A percentile compares a stretch with the other conserved stretches of the same genome.
phyloP scores from a whole-genome alignment of 2,888 invertebrate species.

The Auanema sp. region DNA sequence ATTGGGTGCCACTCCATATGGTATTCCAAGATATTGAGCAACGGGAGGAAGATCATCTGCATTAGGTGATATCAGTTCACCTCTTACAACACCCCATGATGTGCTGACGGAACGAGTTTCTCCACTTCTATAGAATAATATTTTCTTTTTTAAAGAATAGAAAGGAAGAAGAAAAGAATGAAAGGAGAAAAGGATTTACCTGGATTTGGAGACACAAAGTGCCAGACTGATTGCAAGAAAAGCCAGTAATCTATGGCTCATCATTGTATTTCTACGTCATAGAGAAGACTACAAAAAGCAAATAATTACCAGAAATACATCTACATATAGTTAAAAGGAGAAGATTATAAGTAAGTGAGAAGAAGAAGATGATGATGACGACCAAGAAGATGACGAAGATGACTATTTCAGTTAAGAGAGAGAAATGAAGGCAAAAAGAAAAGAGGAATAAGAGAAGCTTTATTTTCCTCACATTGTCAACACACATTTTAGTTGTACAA shows the following conservation, averaged over 20 bases:
- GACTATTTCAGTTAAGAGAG: neutral
- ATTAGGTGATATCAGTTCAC: conserved; percentile 43
- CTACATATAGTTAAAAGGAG: neutral
- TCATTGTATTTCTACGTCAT: too few relatives aligned
- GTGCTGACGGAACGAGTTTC: conserved; percentile 39
- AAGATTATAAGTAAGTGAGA: neutral
- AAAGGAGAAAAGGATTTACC: conserved; percentile 6
- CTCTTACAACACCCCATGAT: conserved; percentile 47
- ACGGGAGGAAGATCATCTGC: conserved; percentile 59
- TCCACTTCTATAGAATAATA: neutral
- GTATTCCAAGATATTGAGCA: conserved; percentile 61
- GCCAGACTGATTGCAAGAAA: neutral
- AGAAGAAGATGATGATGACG: neutral
- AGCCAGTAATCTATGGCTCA: too few relatives aligned
- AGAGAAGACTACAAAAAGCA: too few relatives aligned
- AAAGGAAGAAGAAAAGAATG: conserved; percentile 7
- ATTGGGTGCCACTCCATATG: conserved; percentile 60
- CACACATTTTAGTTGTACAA: too few relatives aligned
- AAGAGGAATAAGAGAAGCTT: neutral
- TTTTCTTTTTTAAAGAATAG: neutral
- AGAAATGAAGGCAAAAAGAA: conserved; percentile 2
- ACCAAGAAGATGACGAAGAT: neutral
- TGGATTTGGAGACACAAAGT: conserved; percentile 2
- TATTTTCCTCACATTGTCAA: too few relatives aligned
- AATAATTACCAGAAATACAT: too few relatives aligned